Base-by-base conservation (phyloP, 2,888 invertebrate genomes). In the Caradrina kadenii region DNA sequence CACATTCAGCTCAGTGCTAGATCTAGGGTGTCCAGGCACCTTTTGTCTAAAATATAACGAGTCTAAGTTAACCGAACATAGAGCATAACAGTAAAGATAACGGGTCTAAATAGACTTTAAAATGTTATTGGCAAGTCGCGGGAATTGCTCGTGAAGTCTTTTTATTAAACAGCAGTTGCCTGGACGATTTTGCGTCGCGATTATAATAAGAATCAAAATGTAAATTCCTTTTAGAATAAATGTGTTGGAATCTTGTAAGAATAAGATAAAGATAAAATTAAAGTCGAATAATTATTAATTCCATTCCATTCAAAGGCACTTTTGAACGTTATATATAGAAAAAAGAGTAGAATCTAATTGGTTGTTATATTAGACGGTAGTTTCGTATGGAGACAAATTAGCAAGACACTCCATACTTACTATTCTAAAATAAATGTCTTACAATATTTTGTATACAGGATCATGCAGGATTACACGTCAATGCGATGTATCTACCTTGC, bases 111-210 rank as follows among this genome's bases (percentile, higher is more conserved):
- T 88, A 82, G 86, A 84, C 87, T 84, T 86, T 89, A 88, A 89
- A 90, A 89, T 89, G 85, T 90, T 89, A 90, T 90, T 88, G 85
- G 87, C 49, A 79, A 81, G 73, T 76, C 63, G 74, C 66, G 78
- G 76, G 79, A 76, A 76, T 73, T 74, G 77, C 61, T 69, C 50
- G 61, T 62, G 45, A 63, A 63, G 54, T 63, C 50, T 79, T 82
- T 84, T 82, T 76, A 79, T 77, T 17, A 55, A 50, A 55, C 19
- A 56, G 63, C 48, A 55, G 54, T 39, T 19, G 21, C n/a, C 68
- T 50, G n/a, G 61, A 52, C 49, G 10, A 62, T 67, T 61, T 55
- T 69, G 42, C 42, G 53, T 15, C 42, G 21, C 26, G 19, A 35
- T 60, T 53, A 22, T 56, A 7, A 31, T 54, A 26, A 39, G 39